Base-by-base conservation (phyloP, 2,113 vertebrate genomes). In the Gila orcuttii region DNA sequence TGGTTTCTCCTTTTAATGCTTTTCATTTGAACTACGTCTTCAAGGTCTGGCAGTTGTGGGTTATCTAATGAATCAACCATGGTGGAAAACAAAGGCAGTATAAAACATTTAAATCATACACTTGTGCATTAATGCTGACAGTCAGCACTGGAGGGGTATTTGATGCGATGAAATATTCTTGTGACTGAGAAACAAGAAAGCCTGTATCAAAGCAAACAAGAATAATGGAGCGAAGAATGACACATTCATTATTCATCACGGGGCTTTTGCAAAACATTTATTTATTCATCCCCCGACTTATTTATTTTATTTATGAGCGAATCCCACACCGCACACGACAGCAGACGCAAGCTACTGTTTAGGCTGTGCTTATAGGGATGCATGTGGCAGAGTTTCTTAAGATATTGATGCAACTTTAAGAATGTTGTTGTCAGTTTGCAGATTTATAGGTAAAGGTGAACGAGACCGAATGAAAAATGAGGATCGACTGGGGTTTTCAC, bases 211-310 rank as follows among this genome's bases (percentile, higher is more conserved):
- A 91, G 89, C 90, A 90, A 89, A 90, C 84, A 91, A 86, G 91
- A 90, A 82, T 90, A 91, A 91, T 89, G 86, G 90, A 91, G 90
- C 89, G 83, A 83, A 75, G 84, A 81, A 89, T 89, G 88, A 89
- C 89, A 88, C 77, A 89, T 92, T 90, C 89, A 91, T 92, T 91
- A 91, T 89, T 92, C 91, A 92, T 92, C 81, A 80, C 83, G 88
- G 87, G 84, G 87, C 74, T 86, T 90, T 87, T 71, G 75, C 62
- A 75, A 85, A 86, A 85, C 84, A 83, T 86, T 90, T 87, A 90
- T 89, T 89, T 85, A 89, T 80, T 76, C 86, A 88, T 86, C 88
- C 82, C 75, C 81, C 76, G 50, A 62, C 83, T 91, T 90, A 90
- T 90, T 88, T 89, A 77, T 89, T 89, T 89, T 87, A 89, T 85